Evolutionary conservation across 2,113 vertebrate species (phyloP).

Genomic region (Calcarius ornatus): DNA sequence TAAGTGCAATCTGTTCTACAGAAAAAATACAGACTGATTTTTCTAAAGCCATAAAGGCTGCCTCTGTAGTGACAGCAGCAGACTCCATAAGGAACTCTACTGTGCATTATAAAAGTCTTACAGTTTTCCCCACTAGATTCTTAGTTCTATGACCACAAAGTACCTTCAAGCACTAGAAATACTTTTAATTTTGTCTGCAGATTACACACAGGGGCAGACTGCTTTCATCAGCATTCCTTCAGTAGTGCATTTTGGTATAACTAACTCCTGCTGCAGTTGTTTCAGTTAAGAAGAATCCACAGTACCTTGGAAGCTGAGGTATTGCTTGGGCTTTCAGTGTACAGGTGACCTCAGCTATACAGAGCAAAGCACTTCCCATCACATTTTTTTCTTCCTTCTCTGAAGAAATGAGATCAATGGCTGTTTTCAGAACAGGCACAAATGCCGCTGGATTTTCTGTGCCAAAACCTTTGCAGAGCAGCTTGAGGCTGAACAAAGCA

Average conservation of each 20-base stretch:
- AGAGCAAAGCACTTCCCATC: conserved; percentile 87
- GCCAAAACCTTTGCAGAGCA: conserved; percentile 90
- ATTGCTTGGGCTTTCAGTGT: conserved; percentile 83
- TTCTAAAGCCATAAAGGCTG: background rate
- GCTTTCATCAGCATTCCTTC: background rate
- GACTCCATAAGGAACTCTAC: background rate
- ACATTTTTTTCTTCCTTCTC: conserved; percentile 88
- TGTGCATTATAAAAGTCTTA: background rate
- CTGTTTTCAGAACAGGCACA: conserved; percentile 77
- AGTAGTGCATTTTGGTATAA: background rate
- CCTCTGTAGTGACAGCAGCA: background rate
- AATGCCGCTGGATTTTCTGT: conserved; percentile 74
- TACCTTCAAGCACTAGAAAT: background rate
- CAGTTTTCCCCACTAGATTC: background rate
- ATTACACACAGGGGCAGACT: background rate
- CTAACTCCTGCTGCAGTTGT: background rate
- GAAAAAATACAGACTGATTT: background rate
- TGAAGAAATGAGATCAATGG: conserved; percentile 73
- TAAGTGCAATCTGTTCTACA: background rate
- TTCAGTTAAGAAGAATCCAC: background rate
- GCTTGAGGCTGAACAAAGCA: conserved; percentile 91
- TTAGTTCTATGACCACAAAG: background rate
- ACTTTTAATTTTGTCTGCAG: background rate
- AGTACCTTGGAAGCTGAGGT: conserved; percentile 91
- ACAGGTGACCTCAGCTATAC: conserved; percentile 84